A percentile compares a stretch with the other conserved stretches of the same genome.
These are phyloP conservation scores for Caradrina clavipalpis DNA, from an alignment of 2,888 invertebrate species.

Conservation along the genomic window DNA sequence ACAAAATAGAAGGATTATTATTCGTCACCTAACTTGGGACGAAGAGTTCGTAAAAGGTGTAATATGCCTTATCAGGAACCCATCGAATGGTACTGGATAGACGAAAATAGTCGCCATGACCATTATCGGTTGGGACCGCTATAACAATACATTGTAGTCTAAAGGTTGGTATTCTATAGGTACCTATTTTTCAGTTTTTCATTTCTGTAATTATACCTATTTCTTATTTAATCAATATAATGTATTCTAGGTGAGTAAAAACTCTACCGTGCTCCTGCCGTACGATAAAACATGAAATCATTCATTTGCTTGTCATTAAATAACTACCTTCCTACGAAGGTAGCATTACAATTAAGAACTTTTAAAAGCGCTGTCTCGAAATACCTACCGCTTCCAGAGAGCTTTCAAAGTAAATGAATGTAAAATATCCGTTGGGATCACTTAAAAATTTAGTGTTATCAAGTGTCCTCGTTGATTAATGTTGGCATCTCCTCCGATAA, in stretches of 20 bases:
- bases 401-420: conserved; percentile 17
- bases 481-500: conserved; percentile 47
- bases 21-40: conserved; percentile 6
- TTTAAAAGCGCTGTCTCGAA: conserved; percentile 2
- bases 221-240: conserved; percentile 1
- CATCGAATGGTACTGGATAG: conserved; percentile 2
- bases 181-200: conserved; percentile 4
- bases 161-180: conserved; percentile 1
- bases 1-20: conserved; percentile 37
- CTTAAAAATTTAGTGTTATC: conserved; percentile 48
- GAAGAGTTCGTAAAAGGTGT: background rate
- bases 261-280: background rate
- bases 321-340: background rate
- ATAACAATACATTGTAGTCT: conserved; percentile 22
- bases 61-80: conserved; percentile 6
- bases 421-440: conserved; percentile 32
- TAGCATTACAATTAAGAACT: background rate
- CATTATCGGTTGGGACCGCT: background rate
- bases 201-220: conserved; percentile 11
- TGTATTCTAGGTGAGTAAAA: conserved; percentile 1
- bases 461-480: conserved; percentile 54
- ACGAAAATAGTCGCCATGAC: background rate
- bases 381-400: background rate
- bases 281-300: background rate
- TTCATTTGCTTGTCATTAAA: background rate